Percentiles rank a stretch among this genome's conserved stretches.
phyloP scores from a whole-genome alignment of 2,113 vertebrate genomes.

The Nycticryphes semicollaris region DNA sequence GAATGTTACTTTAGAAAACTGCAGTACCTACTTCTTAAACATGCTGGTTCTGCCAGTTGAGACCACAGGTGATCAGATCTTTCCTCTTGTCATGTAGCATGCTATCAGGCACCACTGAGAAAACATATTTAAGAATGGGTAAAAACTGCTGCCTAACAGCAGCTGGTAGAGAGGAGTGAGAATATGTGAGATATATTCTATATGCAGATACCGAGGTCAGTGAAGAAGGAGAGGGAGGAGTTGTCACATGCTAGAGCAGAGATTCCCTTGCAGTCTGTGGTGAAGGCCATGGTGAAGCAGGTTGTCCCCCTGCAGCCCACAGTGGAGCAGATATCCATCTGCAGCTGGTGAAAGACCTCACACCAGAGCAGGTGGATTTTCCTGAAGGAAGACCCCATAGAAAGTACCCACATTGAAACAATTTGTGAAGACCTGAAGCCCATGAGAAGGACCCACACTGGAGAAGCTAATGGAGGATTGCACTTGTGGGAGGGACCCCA shows the following conservation, averaged over 20 bases:
- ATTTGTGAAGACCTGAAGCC: neutral
- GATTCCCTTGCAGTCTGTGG: neutral
- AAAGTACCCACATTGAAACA: neutral
- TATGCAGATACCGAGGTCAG: neutral
- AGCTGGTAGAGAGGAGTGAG: neutral
- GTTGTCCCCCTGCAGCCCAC: fast-evolving
- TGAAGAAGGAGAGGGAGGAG: neutral
- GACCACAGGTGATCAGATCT: too few relatives aligned
- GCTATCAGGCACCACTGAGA: neutral
- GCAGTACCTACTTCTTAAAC: too few relatives aligned
- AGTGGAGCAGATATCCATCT: neutral
- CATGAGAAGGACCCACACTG: neutral
- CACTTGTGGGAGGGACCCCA: neutral
- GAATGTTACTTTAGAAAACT: too few relatives aligned
- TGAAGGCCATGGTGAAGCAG: neutral
- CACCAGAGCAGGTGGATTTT: fast-evolving
- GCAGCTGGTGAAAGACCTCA: neutral
- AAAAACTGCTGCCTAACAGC: neutral
- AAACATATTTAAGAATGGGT: neutral
- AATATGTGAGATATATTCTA: neutral
- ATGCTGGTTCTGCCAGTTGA: too few relatives aligned
- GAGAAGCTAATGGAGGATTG: neutral
- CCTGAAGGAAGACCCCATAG: neutral
- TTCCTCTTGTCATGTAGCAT: too few relatives aligned
- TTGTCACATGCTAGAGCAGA: neutral